Base-by-base conservation (phyloP, 2,113 vertebrate species). In the Rhabdornis inornatus region DNA sequence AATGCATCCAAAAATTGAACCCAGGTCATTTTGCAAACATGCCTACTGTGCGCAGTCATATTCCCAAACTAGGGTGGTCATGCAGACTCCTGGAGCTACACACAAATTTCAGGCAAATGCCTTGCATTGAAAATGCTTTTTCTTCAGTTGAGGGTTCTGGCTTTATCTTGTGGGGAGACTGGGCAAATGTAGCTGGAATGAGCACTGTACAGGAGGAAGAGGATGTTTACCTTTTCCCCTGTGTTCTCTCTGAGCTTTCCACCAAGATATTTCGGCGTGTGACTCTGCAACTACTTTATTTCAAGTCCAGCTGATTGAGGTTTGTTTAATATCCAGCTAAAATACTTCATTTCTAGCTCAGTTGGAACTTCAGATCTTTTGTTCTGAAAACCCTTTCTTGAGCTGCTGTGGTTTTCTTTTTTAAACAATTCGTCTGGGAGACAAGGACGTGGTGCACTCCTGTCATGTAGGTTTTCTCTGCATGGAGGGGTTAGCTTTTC, bases 251-350 rank as follows among this genome's bases (percentile, higher is more conserved):
- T 33, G n/a, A 85, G 63, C 27, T 80, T 88, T 92, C 83, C 75
- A 40, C n/a, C 28, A n/a, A 93, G 75, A 50, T 77, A 80, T 66
- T 85, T 55, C 87, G 83, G 80, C 33, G 56, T 53, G 30, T 56
- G 42, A 65, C 28, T 45, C 37, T 63, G 21, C 13, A 39, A 27
- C 12, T 47, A 68, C 47, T 86, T 90, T 88, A 77, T 96, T 96
- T 88, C 79, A 91, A 88, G 91, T 89, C 65, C 59, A 88, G 40
- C 27, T 87, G 65, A 59, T 8, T 80, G 42, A 90, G 76, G 42
- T 92, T 93, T 96, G 93, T 94, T 95, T 93, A 83, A 90, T n/a
- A 70, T 66, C 37, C 64, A 74, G n/a, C 35, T 91, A 74, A 83
- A 83, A 66, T 25, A 16, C 39, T 39, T 90, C 9, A 45, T 90